Evolutionary conservation across 2,797 vertebrate genomes (phyloP).

Genomic region (Chaetodon trifasciatus): DNA sequence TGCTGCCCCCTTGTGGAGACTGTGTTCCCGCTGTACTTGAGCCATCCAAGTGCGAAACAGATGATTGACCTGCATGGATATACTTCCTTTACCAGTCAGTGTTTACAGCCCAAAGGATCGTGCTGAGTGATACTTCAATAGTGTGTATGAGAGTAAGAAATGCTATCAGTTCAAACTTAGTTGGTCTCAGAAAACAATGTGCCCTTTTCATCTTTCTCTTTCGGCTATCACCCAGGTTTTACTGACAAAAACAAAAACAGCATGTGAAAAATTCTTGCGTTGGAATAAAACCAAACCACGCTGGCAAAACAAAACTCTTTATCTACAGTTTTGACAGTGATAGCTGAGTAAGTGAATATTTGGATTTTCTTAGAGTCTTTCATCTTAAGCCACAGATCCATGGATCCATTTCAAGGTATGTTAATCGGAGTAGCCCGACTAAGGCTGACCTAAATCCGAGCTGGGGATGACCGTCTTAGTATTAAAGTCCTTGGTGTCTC

Average conservation of each 20-base stretch:
- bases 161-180: neutral
- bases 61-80: conserved; percentile 3
- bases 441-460: conserved; percentile 14
- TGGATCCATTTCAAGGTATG: conserved; percentile 48
- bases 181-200: conserved; percentile 19
- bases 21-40: neutral
- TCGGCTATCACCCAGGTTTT: conserved; percentile 3
- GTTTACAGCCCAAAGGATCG: neutral
- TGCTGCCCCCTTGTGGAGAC: conserved; percentile 77
- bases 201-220: conserved; percentile 4
- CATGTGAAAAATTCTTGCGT: conserved; percentile 19
- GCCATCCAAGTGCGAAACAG: conserved; percentile 18
- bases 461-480: conserved; percentile 18
- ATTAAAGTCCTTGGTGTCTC: conserved; percentile 3
- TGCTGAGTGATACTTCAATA: conserved; percentile 10
- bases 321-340: conserved; percentile 55
- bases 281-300: conserved; percentile 35
- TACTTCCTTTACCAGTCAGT: conserved; percentile 11
- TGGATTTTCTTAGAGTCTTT: conserved; percentile 46
- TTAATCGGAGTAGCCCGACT: conserved; percentile 34
- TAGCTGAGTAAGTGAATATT: conserved; percentile 37
- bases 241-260: conserved; percentile 35
- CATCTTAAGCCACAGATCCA: conserved; percentile 46
- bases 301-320: conserved; percentile 8
- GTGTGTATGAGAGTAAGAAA: neutral